Evolutionary conservation across 2,888 invertebrate species (phyloP).

Genomic region (Chrysotoxum bicinctum): DNA sequence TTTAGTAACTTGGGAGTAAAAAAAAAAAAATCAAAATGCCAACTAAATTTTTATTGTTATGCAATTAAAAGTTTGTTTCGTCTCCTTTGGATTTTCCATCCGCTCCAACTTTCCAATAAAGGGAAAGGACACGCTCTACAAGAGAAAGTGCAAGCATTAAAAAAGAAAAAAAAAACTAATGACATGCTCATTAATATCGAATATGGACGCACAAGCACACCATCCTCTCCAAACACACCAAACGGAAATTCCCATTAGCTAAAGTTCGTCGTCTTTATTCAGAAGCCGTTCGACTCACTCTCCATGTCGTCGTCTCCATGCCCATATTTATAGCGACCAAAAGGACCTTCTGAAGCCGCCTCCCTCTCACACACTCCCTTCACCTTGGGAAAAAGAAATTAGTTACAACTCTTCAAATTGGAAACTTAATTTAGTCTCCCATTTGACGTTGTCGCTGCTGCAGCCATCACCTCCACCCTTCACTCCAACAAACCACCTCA

Average conservation of each 20-base stretch:
- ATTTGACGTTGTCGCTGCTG: conserved; percentile 48
- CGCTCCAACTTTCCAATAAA: neutral
- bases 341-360: neutral
- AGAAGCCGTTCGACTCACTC: neutral
- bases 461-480: neutral
- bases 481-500: neutral
- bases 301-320: neutral
- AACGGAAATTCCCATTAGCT: conserved; percentile 67
- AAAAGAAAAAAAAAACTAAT: conserved; percentile 37
- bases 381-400: conserved; percentile 46
- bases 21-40: conserved; percentile 21
- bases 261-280: conserved; percentile 55
- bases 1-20: conserved; percentile 1
- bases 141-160: neutral
- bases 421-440: conserved; percentile 69
- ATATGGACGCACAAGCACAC: conserved; percentile 58
- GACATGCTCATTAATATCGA: conserved; percentile 69
- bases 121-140: conserved; percentile 1
- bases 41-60: conserved; percentile 64
- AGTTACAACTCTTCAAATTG: conserved; percentile 72
- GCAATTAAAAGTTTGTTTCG: conserved; percentile 63
- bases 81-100: neutral
- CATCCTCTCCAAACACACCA: conserved; percentile 42
- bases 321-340: conserved; percentile 11
- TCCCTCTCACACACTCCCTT: neutral